These are phyloP conservation scores for Isurus oxyrinchus DNA, from an alignment of 2,113 vertebrate species.

Conservation along the genomic window DNA sequence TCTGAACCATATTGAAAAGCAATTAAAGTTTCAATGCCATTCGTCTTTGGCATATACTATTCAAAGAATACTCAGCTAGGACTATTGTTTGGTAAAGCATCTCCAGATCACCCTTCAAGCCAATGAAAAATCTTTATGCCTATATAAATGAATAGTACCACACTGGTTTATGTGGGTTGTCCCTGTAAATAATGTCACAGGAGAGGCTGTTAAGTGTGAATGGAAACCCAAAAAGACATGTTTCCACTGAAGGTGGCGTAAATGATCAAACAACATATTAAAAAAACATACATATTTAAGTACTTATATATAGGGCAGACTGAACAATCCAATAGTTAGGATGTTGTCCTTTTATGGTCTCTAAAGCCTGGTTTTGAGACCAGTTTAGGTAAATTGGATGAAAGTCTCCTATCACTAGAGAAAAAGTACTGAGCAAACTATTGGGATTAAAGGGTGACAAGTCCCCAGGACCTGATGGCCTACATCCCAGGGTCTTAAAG, in stretches of 20 bases:
- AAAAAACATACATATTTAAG: too few relatives aligned
- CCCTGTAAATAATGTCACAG: not conserved
- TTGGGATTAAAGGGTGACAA: too few relatives aligned
- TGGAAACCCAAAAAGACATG: not conserved
- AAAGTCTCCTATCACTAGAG: not conserved
- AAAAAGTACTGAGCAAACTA: too few relatives aligned
- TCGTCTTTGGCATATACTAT: not conserved
- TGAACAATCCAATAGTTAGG: too few relatives aligned
- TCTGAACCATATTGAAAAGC: not conserved
- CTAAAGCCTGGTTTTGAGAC: not conserved
- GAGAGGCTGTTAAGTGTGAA: not conserved
- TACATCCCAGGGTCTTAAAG: too few relatives aligned
- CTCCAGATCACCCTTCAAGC: not conserved
- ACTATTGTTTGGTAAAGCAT: too few relatives aligned
- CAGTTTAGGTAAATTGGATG: not conserved
- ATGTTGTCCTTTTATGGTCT: too few relatives aligned
- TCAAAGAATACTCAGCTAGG: not conserved
- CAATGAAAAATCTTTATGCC: not conserved
- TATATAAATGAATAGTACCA: not conserved
- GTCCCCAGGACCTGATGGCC: too few relatives aligned
- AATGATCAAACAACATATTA: too few relatives aligned
- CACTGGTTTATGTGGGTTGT: not conserved
- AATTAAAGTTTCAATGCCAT: not conserved
- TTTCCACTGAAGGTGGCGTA: not conserved
- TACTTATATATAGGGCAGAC: too few relatives aligned